Conservation (phyloP, 2,797 vertebrate genomes). For the Enteromius afrohamiltoni region DNA sequence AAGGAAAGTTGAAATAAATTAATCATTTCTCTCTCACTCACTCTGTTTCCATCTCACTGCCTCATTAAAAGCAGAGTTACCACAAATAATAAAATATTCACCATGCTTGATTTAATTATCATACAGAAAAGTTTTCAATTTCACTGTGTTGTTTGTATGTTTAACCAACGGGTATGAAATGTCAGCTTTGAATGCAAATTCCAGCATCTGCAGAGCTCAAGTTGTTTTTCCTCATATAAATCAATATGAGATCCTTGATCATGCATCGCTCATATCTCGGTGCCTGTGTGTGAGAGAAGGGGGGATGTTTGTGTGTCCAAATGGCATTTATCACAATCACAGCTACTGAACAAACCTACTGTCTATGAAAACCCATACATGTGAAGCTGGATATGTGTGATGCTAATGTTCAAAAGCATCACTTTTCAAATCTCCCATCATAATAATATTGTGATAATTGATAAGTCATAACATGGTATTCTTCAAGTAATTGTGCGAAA, state of each 20-base stretch:
- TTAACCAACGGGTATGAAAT: conserved; percentile 54
- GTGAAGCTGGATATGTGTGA: too few species aligned
- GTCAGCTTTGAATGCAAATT: conserved; percentile 57
- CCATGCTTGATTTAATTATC: conserved; percentile 52
- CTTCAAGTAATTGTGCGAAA: too few species aligned
- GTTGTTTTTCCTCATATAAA: conserved; percentile 52
- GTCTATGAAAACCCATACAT: too few species aligned
- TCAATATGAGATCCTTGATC: conserved; percentile 46
- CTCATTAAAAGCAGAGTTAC: conserved; percentile 50
- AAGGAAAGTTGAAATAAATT: conserved; percentile 64
- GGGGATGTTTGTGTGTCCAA: conserved; percentile 33
- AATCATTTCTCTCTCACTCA: conserved; percentile 47
- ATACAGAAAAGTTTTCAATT: conserved; percentile 33
- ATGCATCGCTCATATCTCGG: conserved; percentile 10
- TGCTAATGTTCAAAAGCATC: too few species aligned
- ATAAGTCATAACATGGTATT: too few species aligned
- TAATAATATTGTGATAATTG: too few species aligned
- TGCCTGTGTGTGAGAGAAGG: conserved; percentile 4
- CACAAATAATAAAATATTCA: conserved; percentile 48
- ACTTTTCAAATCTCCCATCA: too few species aligned
- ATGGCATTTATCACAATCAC: conserved; percentile 1
- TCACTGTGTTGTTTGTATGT: conserved; percentile 38
- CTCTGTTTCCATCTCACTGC: conserved; percentile 32
- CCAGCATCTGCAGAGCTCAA: conserved; percentile 40
- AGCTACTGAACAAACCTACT: too few species aligned